Percentiles rank a stretch among this genome's conserved stretches.
phyloP scores from a whole-genome alignment of 2,113 vertebrate species.

The Engystomops pustulosus region DNA sequence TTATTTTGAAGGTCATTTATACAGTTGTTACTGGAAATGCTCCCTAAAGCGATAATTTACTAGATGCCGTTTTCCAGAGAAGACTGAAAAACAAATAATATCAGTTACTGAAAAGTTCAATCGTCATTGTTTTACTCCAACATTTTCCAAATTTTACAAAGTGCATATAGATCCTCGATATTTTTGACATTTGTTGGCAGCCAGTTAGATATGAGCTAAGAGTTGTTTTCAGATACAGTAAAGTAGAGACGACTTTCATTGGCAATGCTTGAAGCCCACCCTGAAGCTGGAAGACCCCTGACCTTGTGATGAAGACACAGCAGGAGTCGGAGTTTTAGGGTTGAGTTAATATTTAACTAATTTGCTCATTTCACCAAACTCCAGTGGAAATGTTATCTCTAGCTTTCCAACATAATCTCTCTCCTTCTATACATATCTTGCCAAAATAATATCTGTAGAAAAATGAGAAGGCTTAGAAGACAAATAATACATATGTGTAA shows the following conservation, averaged over 20 bases:
- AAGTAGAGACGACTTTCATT: not conserved
- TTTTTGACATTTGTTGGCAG: not conserved
- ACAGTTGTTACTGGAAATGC: too few species aligned
- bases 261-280: slow-evolving; percentile 8
- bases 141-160: not conserved
- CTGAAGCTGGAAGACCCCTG: not conserved
- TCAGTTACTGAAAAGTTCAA: not conserved
- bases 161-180: not conserved
- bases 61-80: too few species aligned
- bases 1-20: too few species aligned
- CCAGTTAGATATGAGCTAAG: not conserved
- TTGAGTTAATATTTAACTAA: not conserved
- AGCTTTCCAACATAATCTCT: not conserved
- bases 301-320: not conserved
- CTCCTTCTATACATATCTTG: not conserved
- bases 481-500: not conserved
- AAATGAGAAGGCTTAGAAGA: slow-evolving; percentile 1
- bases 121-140: too few species aligned
- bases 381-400: not conserved
- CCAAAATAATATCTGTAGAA: not conserved
- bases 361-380: not conserved
- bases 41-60: too few species aligned
- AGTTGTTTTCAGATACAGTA: not conserved
- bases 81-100: not conserved
- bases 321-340: not conserved